Base-by-base conservation (phyloP, 2,888 invertebrate species). In the Exocentrus adspersus region DNA sequence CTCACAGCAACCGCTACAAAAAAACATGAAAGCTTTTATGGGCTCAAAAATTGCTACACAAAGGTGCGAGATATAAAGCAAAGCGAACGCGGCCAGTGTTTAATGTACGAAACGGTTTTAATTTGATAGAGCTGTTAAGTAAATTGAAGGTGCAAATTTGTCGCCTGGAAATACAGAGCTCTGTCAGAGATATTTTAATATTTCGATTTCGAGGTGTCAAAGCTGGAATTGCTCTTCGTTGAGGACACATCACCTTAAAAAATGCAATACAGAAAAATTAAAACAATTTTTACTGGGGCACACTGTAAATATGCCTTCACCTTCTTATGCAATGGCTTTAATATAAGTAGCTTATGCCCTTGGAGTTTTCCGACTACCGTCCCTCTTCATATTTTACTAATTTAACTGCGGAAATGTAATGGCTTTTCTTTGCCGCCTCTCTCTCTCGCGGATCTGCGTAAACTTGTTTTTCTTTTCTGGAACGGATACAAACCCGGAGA, bases 381-480 rank as follows among this genome's bases (percentile, higher is more conserved):
- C 67, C 67, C 61, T 65, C 70, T 68, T 68, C 73, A 73, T 72
- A 74, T 74, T 71, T 72, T 69, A 74, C 74, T 76, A 76, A 76
- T 76, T 76, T 76, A 72, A 71, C 72, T 72, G 74, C 70, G 63
- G 73, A 70, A 75, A 74, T 72, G 72, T 76, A 77, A 77, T 75
- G 75, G 74, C 72, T 73, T 74, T 75, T 75, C 75, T 75, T 73
- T 69, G 65, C 71, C 67, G 68, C 65, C 64, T 46, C 65, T 62
- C 42, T 43, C 62, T 67, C 63, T 69, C 65, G 70, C 71, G 69
- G 70, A 73, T 74, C 73, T 71, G 72, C 74, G 72, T 71, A 72
- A 74, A 74, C 73, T 77, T 76, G 76, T 77, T 77, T 75, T 77
- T 75, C 75, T 76, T 77, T 76, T 73, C 72, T n/a, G 67, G 52